Percentiles rank a stretch among this genome's conserved stretches.
phyloP scores from a whole-genome alignment of 1,140 invertebrate genomes.

The Bombus confusus region DNA sequence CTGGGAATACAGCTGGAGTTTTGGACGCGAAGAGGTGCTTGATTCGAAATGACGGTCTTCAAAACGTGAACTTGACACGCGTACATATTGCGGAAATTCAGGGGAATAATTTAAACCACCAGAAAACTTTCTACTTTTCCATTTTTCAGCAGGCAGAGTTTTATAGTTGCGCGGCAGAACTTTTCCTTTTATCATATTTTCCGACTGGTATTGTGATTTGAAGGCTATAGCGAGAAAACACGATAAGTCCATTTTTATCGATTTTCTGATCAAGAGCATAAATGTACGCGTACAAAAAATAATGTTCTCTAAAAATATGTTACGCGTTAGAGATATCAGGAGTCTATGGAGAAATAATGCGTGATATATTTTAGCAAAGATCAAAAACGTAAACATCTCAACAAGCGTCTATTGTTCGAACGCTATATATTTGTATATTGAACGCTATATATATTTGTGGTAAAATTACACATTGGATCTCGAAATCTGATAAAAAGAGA shows the following conservation, averaged over 20 bases:
- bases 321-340: too few relatives aligned
- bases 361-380: too few relatives aligned
- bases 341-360: too few relatives aligned
- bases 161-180: neutral
- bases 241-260: neutral
- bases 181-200: neutral
- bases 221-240: neutral
- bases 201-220: neutral
- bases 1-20: slow-evolving; percentile 6
- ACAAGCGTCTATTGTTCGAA: too few relatives aligned
- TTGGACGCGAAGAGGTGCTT: neutral
- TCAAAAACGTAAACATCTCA: too few relatives aligned
- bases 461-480: neutral
- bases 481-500: neutral
- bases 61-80: neutral
- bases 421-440: too few relatives aligned
- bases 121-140: neutral
- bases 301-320: too few relatives aligned
- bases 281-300: too few relatives aligned
- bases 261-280: neutral
- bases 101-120: neutral
- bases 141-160: neutral
- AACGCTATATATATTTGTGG: too few relatives aligned
- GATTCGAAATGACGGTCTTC: neutral
- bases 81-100: neutral